A percentile compares a stretch with the other conserved stretches of the same genome.
Conservation (phyloP, 2,797 vertebrate species). For the Gadopsis bispinosus region DNA sequence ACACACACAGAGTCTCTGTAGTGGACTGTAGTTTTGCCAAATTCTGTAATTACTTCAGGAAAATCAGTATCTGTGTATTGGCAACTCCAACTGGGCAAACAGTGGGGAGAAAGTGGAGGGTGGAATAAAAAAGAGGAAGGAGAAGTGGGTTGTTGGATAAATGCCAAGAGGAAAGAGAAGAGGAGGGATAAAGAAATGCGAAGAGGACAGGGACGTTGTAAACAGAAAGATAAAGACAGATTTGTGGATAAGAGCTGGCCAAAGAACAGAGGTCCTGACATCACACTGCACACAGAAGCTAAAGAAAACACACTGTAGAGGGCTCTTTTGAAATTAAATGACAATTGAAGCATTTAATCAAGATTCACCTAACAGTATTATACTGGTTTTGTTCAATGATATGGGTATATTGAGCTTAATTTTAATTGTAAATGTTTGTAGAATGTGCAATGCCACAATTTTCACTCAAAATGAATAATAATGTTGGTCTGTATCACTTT, state of each 20-base stretch:
- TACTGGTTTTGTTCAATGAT: background rate
- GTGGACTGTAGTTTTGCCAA: slow-evolving; percentile 5
- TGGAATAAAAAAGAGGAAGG: background rate
- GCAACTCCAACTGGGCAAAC: slow-evolving; percentile 11
- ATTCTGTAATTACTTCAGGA: slow-evolving; percentile 40
- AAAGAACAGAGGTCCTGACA: slow-evolving; percentile 7
- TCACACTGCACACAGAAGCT: background rate
- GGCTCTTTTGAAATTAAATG: background rate
- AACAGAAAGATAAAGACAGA: slow-evolving; percentile 16
- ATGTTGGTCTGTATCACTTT: no score
- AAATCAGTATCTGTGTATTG: slow-evolving; percentile 15
- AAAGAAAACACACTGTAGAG: background rate
- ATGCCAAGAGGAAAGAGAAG: slow-evolving; percentile 25
- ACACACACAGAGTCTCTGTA: background rate
- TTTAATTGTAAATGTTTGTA: background rate
- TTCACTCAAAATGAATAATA: no score
- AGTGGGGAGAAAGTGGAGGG: background rate
- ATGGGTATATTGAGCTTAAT: background rate
- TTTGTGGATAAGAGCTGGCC: slow-evolving; percentile 9
- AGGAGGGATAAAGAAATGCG: background rate
- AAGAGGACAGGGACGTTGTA: slow-evolving; percentile 16
- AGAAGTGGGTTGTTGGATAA: slow-evolving; percentile 21
- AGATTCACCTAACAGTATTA: background rate
- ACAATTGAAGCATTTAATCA: background rate
- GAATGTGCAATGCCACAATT: background rate